Percentiles rank a stretch among this genome's conserved stretches.
These are phyloP conservation scores for Staurois parvus DNA, from an alignment of 2,797 vertebrate genomes.

Conservation along the genomic window DNA sequence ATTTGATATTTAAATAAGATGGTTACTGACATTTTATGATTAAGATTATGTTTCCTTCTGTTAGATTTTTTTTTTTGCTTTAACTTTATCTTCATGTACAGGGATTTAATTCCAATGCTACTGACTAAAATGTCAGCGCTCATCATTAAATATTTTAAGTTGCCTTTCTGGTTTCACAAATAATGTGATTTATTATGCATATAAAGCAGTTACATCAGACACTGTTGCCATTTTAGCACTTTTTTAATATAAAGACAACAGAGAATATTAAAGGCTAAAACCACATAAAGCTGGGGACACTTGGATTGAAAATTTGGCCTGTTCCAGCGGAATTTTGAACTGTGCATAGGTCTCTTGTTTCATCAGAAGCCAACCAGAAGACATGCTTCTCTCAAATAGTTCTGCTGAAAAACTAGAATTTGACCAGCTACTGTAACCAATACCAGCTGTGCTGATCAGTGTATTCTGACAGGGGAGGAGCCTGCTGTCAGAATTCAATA, in stretches of 20 bases:
- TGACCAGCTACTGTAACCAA: too few relatives aligned
- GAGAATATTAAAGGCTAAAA: too few relatives aligned
- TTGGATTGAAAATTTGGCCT: too few relatives aligned
- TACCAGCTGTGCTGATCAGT: too few relatives aligned
- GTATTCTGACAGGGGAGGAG: too few relatives aligned
- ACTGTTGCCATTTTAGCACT: neutral
- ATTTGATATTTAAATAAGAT: conserved; percentile 54
- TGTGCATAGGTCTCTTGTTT: too few relatives aligned
- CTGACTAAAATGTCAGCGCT: conserved; percentile 47
- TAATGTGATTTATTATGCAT: neutral
- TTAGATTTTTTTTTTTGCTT: conserved; percentile 25
- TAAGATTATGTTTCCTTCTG: conserved; percentile 33
- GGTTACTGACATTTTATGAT: conserved; percentile 60
- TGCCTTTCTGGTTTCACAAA: conserved; percentile 20
- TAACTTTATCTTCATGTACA: conserved; percentile 25
- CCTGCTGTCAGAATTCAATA: too few relatives aligned
- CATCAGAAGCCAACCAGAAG: too few relatives aligned
- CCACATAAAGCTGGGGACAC: too few relatives aligned
- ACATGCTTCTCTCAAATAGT: too few relatives aligned
- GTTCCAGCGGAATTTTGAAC: too few relatives aligned
- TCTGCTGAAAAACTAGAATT: too few relatives aligned
- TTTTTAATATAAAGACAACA: neutral
- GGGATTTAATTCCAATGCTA: conserved; percentile 26
- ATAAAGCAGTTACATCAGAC: neutral
- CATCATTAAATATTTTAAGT: conserved; percentile 22